Base-by-base conservation (phyloP, 1,140 invertebrate genomes). In the Drosophila eugracilis region DNA sequence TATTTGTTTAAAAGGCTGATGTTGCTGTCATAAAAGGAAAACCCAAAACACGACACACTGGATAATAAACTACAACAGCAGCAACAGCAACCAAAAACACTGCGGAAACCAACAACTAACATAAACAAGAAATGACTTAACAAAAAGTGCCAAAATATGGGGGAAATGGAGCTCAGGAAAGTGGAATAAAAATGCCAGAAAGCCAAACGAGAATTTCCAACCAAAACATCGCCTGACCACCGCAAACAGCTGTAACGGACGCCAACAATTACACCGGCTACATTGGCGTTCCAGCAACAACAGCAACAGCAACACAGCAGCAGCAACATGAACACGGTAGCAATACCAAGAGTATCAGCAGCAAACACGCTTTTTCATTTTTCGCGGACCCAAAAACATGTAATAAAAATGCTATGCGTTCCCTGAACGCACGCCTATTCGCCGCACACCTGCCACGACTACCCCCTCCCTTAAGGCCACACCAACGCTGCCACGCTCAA, bases 171-270 rank as follows among this genome's bases (percentile, higher is more conserved):
- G 45, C 12, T 19, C 17, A 24, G 10, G 7, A 37, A 37, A 21
- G 45, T 52, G 67, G 63, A 50, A 76, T 63, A 78, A 75, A 79
- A 79, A 71, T 84, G 63, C 75, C 71, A 80, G 80, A 79, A 84
- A 85, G 69, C 72, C 66, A 73, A 86, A 81, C 73, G 67, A 75
- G 63, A 81, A 86, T 86, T 81, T 83, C 88, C 77, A 77, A 81
- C 58, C 59, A 73, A 86, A 88, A 88, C 83, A 88, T 70, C 41
- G 83, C 44, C 81, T 34, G 77, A 67, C 63, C 59, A 86, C 81
- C 81, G 59, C 81, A 86, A 86, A 86, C 81, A 86, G 74, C 81
- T 86, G 81, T 86, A 86, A 75, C 78, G 73, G 57, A 79, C 52
- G 60, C 37, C 53, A 53, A 48, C 44, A 22, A 5, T 36, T 39